Evolutionary conservation across 2,113 vertebrate species (phyloP).

Genomic region (Lamprotornis superbus): DNA sequence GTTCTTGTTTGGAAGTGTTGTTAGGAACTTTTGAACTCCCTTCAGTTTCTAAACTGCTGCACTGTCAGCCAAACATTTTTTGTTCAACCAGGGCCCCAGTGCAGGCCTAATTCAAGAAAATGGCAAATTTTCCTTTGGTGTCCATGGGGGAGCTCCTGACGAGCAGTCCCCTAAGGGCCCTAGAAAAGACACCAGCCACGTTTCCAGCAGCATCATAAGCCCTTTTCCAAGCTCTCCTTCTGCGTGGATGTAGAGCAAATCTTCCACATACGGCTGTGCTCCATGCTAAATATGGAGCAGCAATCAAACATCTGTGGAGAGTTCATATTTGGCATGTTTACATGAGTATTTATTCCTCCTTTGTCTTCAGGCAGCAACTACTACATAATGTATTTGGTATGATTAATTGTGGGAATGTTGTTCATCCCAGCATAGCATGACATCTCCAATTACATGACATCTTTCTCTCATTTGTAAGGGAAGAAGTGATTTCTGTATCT

Average conservation of each 20-base stretch:
- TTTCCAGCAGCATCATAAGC: not conserved
- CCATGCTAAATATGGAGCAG: slow-evolving; percentile 8
- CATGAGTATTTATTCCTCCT: slow-evolving; percentile 15
- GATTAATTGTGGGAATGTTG: slow-evolving; percentile 58
- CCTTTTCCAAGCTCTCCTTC: not conserved
- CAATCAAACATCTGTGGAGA: slow-evolving; percentile 17
- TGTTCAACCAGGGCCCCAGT: not conserved
- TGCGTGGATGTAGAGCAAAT: not conserved
- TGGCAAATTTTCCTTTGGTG: not conserved
- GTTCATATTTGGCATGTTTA: slow-evolving; percentile 22
- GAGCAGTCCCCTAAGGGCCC: not conserved
- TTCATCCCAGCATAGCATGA: slow-evolving; percentile 39
- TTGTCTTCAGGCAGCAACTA: slow-evolving; percentile 57
- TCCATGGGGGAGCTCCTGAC: not conserved
- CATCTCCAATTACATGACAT: slow-evolving; percentile 37
- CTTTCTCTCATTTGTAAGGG: slow-evolving; percentile 49
- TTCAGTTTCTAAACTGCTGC: slow-evolving; percentile 13
- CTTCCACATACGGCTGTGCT: not conserved
- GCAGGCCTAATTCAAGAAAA: not conserved
- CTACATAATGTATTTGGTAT: slow-evolving; percentile 35
- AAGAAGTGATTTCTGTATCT: slow-evolving; percentile 42
- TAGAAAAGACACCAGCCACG: not conserved
- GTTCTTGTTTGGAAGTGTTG: slow-evolving; percentile 47
- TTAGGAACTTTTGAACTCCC: slow-evolving; percentile 29
- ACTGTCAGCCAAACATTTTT: not conserved